phyloP scores from a whole-genome alignment of 2,113 vertebrate species.

The Muntiacus muntjak region DNA sequence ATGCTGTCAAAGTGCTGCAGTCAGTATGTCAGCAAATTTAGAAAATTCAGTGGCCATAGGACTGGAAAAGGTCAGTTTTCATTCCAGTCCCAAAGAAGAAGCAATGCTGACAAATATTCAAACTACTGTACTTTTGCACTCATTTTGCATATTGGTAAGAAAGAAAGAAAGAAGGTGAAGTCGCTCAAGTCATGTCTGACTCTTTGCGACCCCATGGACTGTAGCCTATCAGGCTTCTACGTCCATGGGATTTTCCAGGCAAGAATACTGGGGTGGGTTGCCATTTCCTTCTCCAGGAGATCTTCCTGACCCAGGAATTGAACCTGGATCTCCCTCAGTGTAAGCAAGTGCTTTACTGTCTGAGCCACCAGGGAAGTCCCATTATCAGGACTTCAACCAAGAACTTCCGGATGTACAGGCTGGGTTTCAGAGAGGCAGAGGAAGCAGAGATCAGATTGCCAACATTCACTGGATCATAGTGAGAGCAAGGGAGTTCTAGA shows the following conservation, averaged over 20 bases:
- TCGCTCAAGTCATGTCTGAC: fast-evolving
- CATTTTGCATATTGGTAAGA: background rate
- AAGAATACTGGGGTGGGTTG: background rate
- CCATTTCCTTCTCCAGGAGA: background rate
- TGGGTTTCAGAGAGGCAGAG: background rate
- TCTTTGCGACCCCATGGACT: background rate
- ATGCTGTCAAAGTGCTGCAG: background rate
- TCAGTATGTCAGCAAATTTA: background rate
- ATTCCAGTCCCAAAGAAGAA: background rate
- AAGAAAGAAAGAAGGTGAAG: background rate
- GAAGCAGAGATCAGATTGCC: background rate
- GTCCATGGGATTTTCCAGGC: background rate
- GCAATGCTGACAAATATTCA: background rate
- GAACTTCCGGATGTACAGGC: background rate
- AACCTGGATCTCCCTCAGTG: background rate
- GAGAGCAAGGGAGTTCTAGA: background rate
- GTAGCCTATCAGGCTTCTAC: background rate
- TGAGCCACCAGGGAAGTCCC: background rate
- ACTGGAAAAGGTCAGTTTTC: background rate
- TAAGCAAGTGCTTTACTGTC: background rate
- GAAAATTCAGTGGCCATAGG: background rate
- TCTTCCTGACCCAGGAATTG: background rate
- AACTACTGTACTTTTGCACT: background rate
- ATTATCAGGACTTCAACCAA: background rate
- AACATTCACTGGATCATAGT: background rate